Conservation (phyloP, 2,888 invertebrate species). For the Tortrix viridana region DNA sequence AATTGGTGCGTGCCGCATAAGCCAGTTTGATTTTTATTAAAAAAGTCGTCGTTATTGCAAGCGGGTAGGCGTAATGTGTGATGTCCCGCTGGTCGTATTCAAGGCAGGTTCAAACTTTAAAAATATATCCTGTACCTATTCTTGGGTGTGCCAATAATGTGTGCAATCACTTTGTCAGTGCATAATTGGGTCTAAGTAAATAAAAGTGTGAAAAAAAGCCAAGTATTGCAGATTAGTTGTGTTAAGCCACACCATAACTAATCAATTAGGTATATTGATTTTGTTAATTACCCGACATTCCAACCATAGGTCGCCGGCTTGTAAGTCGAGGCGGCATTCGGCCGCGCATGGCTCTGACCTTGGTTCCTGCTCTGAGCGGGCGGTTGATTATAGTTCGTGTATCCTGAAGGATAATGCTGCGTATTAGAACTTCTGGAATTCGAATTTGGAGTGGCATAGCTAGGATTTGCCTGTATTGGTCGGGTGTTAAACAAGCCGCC, state of each 20-base stretch:
- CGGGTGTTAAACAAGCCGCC: constrained; percentile 71
- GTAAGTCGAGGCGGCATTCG: constrained; percentile 61
- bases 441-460: constrained; percentile 67
- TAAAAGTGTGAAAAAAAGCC: constrained; percentile 29
- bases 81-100: too few species aligned
- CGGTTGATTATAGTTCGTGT: constrained; percentile 62
- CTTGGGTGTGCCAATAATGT: too few species aligned
- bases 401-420: constrained; percentile 73
- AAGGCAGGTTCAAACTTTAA: too few species aligned
- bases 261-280: constrained; percentile 40
- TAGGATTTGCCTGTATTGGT: constrained; percentile 77
- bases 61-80: too few species aligned
- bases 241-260: constrained; percentile 53
- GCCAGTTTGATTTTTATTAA: too few species aligned
- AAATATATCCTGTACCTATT: too few species aligned
- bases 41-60: too few species aligned
- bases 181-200: constrained; percentile 7
- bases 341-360: constrained; percentile 61
- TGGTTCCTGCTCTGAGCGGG: constrained; percentile 67
- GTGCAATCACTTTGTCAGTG: constrained; percentile 19
- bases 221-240: constrained; percentile 47
- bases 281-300: constrained; percentile 77
- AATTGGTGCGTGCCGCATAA: too few species aligned
- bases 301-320: constrained; percentile 75
- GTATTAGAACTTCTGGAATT: constrained; percentile 71